These are phyloP conservation scores for Cerceris rybyensis DNA, from an alignment of 2,888 invertebrate genomes.

Conservation along the genomic window DNA sequence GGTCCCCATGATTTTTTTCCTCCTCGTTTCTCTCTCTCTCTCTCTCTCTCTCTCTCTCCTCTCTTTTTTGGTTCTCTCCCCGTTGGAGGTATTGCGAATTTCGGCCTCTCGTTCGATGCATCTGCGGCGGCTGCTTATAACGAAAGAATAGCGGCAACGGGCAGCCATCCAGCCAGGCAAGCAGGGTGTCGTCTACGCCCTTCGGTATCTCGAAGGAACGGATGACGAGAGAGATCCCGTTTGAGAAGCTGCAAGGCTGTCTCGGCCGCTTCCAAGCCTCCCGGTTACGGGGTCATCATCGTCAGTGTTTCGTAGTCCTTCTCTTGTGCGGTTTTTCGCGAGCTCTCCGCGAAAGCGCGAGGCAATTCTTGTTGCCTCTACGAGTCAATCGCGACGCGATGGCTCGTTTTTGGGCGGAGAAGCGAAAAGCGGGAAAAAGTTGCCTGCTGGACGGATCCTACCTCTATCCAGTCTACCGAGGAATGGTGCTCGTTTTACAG, in stretches of 20 bases:
- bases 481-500: neutral
- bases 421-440: too few species aligned
- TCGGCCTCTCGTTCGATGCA: constrained; percentile 61
- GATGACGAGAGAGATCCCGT: constrained; percentile 76
- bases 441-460: too few species aligned
- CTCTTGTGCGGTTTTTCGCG: neutral
- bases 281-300: constrained; percentile 75
- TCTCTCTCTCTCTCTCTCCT: constrained; percentile 27
- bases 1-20: constrained; percentile 69
- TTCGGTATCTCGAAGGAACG: constrained; percentile 75
- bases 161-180: constrained; percentile 23
- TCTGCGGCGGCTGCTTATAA: constrained; percentile 69
- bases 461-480: too few species aligned
- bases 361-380: too few species aligned
- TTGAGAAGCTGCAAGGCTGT: constrained; percentile 75
- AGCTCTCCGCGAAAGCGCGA: too few species aligned
- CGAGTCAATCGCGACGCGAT: too few species aligned
- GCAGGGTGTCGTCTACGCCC: constrained; percentile 32
- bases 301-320: constrained; percentile 36
- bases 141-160: constrained; percentile 72
- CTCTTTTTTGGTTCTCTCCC: constrained; percentile 12
- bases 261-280: constrained; percentile 66
- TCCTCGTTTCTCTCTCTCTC: constrained; percentile 35
- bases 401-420: too few species aligned
- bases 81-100: constrained; percentile 64